Percentiles rank a stretch among this genome's conserved stretches.
phyloP scores from a whole-genome alignment of 2,888 invertebrate genomes.

The Beris morrisii region DNA sequence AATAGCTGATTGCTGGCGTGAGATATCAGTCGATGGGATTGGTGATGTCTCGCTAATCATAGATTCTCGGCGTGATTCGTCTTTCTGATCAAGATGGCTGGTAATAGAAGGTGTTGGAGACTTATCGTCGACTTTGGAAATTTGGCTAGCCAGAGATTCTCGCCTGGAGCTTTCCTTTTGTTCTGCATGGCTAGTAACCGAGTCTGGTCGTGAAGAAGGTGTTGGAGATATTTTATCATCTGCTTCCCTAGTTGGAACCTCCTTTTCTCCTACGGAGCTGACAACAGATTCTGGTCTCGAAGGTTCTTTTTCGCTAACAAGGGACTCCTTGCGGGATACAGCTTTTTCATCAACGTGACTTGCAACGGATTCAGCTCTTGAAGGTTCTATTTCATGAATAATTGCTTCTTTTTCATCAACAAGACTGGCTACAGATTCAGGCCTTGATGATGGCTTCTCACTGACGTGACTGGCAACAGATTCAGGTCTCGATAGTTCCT shows the following conservation, averaged over 20 bases:
- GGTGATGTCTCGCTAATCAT: slow-evolving; percentile 28
- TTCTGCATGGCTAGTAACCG: slow-evolving; percentile 28
- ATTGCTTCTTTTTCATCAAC: slow-evolving; percentile 32
- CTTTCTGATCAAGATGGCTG: slow-evolving; percentile 19
- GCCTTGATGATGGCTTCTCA: slow-evolving; percentile 37
- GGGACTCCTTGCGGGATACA: not conserved
- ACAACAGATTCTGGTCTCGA: slow-evolving; percentile 44
- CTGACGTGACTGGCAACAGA: slow-evolving; percentile 28
- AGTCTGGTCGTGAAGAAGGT: slow-evolving; percentile 5
- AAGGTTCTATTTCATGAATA: slow-evolving; percentile 5
- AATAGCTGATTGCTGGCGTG: slow-evolving; percentile 38
- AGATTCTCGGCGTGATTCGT: slow-evolving; percentile 39
- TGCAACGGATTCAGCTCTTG: slow-evolving; percentile 32
- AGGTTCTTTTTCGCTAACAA: slow-evolving; percentile 20
- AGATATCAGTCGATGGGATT: slow-evolving; percentile 38
- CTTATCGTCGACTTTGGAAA: not conserved
- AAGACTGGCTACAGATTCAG: slow-evolving; percentile 43
- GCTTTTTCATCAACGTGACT: not conserved
- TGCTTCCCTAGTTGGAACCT: slow-evolving; percentile 27
- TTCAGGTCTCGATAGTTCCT: not conserved
- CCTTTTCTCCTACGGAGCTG: not conserved
- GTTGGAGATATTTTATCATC: not conserved
- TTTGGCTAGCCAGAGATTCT: slow-evolving; percentile 21
- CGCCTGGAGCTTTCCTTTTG: slow-evolving; percentile 33
- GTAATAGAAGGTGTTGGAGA: not conserved